A percentile compares a stretch with the other conserved stretches of the same genome.
These are phyloP conservation scores for Vespertilio murinus DNA, from an alignment of 2,797 vertebrate genomes.

Conservation along the genomic window DNA sequence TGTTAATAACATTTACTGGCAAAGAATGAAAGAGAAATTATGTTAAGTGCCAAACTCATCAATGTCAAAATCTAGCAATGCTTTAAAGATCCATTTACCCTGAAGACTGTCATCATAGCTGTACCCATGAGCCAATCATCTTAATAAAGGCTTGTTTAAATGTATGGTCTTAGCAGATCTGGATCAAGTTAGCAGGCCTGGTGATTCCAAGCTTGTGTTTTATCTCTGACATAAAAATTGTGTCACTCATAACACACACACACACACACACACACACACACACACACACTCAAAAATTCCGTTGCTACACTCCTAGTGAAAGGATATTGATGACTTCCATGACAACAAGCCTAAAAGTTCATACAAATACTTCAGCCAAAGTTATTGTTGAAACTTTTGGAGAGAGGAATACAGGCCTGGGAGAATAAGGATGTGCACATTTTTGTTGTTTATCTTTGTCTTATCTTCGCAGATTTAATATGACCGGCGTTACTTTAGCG, in stretches of 20 bases:
- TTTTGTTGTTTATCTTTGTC: background rate
- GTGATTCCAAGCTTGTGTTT: background rate
- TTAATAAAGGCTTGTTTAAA: constrained; percentile 66
- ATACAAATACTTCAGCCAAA: background rate
- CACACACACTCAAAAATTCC: background rate
- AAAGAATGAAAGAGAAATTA: constrained; percentile 73
- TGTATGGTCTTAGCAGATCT: constrained; percentile 18
- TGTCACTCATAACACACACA: background rate
- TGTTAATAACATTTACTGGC: constrained; percentile 68
- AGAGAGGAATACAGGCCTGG: background rate
- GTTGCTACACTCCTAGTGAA: background rate
- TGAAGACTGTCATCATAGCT: constrained; percentile 66
- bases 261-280: constrained; percentile 25
- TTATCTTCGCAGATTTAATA: background rate
- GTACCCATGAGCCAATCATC: constrained; percentile 60
- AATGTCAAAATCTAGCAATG: constrained; percentile 60
- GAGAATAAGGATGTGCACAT: background rate
- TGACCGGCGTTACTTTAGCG: background rate
- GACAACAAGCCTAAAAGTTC: background rate
- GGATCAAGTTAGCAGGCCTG: constrained; percentile 23
- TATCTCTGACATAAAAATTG: constrained; percentile 24
- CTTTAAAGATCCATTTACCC: constrained; percentile 72
- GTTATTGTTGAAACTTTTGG: background rate
- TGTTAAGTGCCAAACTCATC: constrained; percentile 67
- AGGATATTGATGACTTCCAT: background rate